Evolutionary conservation across 2,797 vertebrate species (phyloP).

Genomic region (Catharus ustulatus): DNA sequence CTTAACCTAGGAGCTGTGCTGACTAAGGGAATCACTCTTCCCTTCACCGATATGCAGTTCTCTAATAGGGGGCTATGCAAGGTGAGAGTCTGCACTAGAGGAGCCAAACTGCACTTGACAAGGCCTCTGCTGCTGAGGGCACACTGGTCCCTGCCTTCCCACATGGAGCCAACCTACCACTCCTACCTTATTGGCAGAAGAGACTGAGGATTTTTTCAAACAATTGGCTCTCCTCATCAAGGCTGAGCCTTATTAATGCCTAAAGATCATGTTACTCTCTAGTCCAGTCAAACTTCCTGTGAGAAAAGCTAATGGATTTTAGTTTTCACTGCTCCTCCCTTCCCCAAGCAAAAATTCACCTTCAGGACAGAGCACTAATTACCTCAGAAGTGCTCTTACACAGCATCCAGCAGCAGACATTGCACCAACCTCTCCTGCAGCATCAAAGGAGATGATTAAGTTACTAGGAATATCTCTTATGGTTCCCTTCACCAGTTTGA

Average conservation of each 20-base stretch:
- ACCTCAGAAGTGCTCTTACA: constrained; percentile 8
- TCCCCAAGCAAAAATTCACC: constrained; percentile 2
- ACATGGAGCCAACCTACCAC: background rate
- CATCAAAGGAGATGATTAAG: constrained; percentile 58
- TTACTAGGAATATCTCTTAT: constrained; percentile 57
- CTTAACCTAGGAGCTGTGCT: background rate
- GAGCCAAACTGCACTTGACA: background rate
- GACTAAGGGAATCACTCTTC: background rate
- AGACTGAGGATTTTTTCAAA: background rate
- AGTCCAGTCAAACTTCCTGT: constrained; percentile 7
- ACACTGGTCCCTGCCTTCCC: background rate
- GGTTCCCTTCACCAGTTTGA: constrained; percentile 57
- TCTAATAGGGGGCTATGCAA: background rate
- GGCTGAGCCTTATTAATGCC: background rate
- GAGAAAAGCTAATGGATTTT: constrained; percentile 47
- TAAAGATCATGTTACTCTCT: constrained; percentile 9
- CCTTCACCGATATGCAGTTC: background rate
- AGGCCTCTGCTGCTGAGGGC: background rate
- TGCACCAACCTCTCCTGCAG: background rate
- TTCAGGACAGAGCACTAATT: constrained; percentile 39
- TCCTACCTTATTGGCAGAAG: background rate
- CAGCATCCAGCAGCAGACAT: background rate
- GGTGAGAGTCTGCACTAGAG: background rate
- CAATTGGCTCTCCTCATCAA: background rate
- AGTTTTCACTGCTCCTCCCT: background rate